Percentiles rank a stretch among this genome's conserved stretches.
Evolutionary conservation across 2,113 vertebrate species (phyloP).

Genomic region (Bagarius yarrelli): DNA sequence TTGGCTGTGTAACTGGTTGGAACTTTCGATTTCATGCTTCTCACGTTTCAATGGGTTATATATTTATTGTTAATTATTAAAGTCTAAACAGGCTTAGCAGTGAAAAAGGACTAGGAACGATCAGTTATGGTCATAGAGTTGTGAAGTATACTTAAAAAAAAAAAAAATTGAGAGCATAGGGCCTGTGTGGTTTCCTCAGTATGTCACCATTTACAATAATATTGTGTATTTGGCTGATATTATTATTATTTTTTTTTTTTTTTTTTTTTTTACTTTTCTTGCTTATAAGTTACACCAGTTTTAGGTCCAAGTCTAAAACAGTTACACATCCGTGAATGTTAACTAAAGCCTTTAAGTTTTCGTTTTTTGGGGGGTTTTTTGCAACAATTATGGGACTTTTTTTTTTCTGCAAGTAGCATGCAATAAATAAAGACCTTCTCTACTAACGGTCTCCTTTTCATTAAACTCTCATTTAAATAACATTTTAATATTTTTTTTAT

Average conservation of each 20-base stretch:
- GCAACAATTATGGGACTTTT: slow-evolving; percentile 1
- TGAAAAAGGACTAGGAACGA: not conserved
- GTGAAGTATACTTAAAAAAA: not conserved
- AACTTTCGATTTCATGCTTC: not conserved
- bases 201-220: not conserved
- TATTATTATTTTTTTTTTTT: not conserved
- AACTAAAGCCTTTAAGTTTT: not conserved
- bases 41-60: not conserved
- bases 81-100: not conserved
- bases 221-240: not conserved
- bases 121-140: not conserved
- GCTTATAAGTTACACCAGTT: not conserved
- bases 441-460: slow-evolving; percentile 37
- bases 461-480: not conserved
- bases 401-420: slow-evolving; percentile 59
- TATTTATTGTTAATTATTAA: not conserved
- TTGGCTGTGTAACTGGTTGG: slow-evolving; percentile 4
- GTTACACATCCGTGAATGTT: slow-evolving; percentile 1
- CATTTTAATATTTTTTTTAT: not conserved
- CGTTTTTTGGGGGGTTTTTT: slow-evolving; percentile 3
- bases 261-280: not conserved
- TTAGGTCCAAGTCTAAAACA: not conserved
- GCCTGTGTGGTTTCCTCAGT: not conserved
- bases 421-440: slow-evolving; percentile 71
- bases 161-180: not conserved